Percentiles rank a stretch among this genome's conserved stretches.
phyloP scores from a whole-genome alignment of 2,888 invertebrate species.

The Diaphora mendica region DNA sequence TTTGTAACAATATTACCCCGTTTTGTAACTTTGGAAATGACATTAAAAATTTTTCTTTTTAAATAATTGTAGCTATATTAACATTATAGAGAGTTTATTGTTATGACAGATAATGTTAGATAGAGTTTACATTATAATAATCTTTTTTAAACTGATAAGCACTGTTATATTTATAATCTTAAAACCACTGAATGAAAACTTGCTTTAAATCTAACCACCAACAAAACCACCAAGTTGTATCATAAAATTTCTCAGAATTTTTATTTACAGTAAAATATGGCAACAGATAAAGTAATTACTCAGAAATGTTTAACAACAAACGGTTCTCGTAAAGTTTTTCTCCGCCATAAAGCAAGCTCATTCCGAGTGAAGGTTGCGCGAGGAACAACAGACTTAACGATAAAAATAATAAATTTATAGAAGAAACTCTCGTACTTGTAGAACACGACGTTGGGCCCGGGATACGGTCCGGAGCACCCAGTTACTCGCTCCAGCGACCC shows the following conservation, averaged over 20 bases:
- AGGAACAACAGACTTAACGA: constrained; percentile 38
- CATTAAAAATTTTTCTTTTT: no score
- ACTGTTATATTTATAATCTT: background rate
- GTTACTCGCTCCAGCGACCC: constrained; percentile 48
- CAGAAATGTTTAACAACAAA: constrained; percentile 36
- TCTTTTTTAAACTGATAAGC: no score
- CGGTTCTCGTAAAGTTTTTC: constrained; percentile 25
- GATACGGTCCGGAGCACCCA: constrained; percentile 50
- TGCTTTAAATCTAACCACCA: background rate
- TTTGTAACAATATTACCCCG: background rate
- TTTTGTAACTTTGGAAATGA: background rate
- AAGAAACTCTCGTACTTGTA: constrained; percentile 30
- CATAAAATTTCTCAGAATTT: background rate
- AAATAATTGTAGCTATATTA: no score
- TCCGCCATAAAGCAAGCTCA: constrained; percentile 28
- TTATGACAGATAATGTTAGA: no score
- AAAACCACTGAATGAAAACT: background rate
- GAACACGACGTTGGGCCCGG: constrained; percentile 25
- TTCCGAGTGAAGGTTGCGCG: constrained; percentile 36
- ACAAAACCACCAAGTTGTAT: background rate
- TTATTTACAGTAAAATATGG: constrained; percentile 11
- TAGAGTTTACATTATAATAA: no score
- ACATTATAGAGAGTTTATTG: no score
- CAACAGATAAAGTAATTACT: constrained; percentile 32
- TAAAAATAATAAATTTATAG: constrained; percentile 45